Base-by-base conservation (phyloP, 2,113 vertebrate species). In the Urocolius indicus region DNA sequence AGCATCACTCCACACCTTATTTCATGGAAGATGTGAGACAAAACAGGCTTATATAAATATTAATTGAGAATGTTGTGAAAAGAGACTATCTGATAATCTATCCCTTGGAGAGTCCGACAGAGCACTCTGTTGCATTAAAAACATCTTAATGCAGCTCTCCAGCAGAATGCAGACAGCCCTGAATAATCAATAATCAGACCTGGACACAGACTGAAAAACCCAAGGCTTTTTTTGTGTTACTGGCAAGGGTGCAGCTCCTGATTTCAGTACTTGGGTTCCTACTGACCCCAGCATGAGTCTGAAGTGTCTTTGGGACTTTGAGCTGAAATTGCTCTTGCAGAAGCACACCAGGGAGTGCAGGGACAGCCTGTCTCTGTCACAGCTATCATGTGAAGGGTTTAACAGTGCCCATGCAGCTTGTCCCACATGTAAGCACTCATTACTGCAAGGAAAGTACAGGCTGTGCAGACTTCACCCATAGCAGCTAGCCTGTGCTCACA, bases 11-110 rank as follows among this genome's bases (percentile, higher is more conserved):
- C 77, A 93, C 87, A 87, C 51, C 78, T 91, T 80, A 86, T 62
- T 95, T 95, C 1, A 6, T 87, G 77, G 57, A 87, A 96, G 91
- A 80, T 91, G 92, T 66, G 30, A 96, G 73, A 61, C 41, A 84
- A 91, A 96, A 93, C 67, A 84, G 73, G 68, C 75, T 95, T 83
- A 65, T 89, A 83, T 90, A 94, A 93, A 91, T 96, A 95, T 93
- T 95, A 95, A 94, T 91, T 91, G 88, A 85, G 67, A 85, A 67
- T 55, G 32, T 92, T 94, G 75, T 91, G 75, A 94, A 90, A 83
- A 94, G 90, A 93, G 22, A 89, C 93, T 87, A 89, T 91, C 67
- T 79, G 72, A 59, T 79, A 91, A 93, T 83, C 79, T 93, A 59
- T 88, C 73, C 90, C 76, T 86, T 52, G 61, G 87, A 96, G 79